Conservation (phyloP, 2,888 invertebrate species). For the Cryptus armator region DNA sequence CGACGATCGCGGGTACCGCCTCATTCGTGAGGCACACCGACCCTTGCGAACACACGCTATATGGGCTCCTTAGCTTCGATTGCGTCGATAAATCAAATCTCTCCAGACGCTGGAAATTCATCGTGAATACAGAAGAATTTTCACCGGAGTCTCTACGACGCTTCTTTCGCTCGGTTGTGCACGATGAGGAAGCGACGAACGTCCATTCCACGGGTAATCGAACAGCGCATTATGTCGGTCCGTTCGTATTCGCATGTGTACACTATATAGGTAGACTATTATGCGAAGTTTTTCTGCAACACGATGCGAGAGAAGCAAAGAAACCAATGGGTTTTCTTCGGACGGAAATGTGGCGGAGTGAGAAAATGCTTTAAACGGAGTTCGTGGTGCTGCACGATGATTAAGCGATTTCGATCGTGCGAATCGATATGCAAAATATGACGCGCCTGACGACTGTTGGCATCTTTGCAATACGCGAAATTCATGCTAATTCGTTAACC, state of each 20-base stretch:
- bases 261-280: not conserved
- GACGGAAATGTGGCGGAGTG: not conserved
- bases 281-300: not conserved
- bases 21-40: conserved; percentile 51
- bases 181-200: conserved; percentile 70
- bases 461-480: conserved; percentile 59
- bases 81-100: conserved; percentile 79
- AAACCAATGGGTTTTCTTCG: not conserved
- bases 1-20: conserved; percentile 71
- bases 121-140: conserved; percentile 74
- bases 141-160: conserved; percentile 45
- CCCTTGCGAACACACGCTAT: conserved; percentile 35
- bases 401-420: conserved; percentile 53
- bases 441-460: conserved; percentile 41
- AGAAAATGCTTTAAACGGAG: not conserved
- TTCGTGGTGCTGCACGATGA: conserved; percentile 19
- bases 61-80: conserved; percentile 71
- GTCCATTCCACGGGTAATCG: conserved; percentile 70
- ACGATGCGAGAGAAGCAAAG: not conserved
- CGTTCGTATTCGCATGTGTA: conserved; percentile 5
- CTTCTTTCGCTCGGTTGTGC: conserved; percentile 35
- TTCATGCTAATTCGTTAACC: conserved; percentile 65
- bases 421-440: conserved; percentile 45
- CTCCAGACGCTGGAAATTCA: conserved; percentile 76
- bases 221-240: conserved; percentile 71